These are phyloP conservation scores for Calliphora vomitoria DNA, from an alignment of 2,888 invertebrate genomes.

Conservation along the genomic window DNA sequence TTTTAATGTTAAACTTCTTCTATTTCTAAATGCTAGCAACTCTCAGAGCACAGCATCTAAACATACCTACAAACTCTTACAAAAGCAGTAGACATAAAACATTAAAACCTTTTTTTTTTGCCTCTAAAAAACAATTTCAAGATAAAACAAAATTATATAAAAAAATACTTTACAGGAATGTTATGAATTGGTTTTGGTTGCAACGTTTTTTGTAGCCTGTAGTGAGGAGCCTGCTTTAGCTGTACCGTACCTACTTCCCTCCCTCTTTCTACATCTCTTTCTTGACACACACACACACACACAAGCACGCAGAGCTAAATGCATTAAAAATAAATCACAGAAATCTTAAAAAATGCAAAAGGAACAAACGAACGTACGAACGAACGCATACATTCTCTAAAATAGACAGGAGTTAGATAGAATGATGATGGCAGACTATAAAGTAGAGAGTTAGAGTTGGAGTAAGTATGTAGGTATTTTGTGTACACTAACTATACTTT, in stretches of 20 bases:
- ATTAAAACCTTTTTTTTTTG: constrained; percentile 35
- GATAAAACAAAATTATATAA: constrained; percentile 53
- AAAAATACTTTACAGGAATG: constrained; percentile 60
- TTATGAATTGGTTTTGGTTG: constrained; percentile 51
- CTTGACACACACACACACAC: background rate
- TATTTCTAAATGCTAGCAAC: constrained; percentile 42
- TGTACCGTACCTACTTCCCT: background rate
- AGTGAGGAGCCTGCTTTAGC: constrained; percentile 40
- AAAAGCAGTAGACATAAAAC: constrained; percentile 62
- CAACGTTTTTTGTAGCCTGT: constrained; percentile 39
- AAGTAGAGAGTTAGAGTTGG: constrained; percentile 4
- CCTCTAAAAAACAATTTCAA: constrained; percentile 35
- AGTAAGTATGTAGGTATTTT: background rate
- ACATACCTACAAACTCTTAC: background rate
- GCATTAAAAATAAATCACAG: constrained; percentile 67
- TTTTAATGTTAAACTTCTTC: constrained; percentile 2
- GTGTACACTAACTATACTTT: constrained; percentile 18
- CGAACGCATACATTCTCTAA: constrained; percentile 41
- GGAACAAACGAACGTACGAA: constrained; percentile 22
- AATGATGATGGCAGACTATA: constrained; percentile 25
- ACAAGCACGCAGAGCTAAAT: constrained; percentile 54
- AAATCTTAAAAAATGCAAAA: constrained; percentile 52
- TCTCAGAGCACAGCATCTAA: constrained; percentile 2
- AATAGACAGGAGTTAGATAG: constrained; percentile 61
- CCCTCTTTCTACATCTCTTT: background rate